Evolutionary conservation across 2,797 vertebrate genomes (phyloP), one percentile per base, ranked within the genome.

Genomic region (Hyperoplus lanceolatus): DNA sequence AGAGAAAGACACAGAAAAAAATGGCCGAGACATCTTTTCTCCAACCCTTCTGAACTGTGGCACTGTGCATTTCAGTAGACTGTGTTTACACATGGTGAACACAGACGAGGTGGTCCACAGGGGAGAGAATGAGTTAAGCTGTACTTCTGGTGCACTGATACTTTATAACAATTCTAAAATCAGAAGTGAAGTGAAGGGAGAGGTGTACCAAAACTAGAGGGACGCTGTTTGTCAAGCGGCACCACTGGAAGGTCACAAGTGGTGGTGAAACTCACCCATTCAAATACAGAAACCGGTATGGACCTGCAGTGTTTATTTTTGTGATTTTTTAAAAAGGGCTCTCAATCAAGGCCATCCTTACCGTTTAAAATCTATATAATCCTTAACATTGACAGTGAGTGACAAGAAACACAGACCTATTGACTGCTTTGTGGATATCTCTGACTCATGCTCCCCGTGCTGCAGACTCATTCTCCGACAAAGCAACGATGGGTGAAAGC

Each of bases 1-100:
- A 88, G 79, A 89, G 77, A 90, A 86, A 90, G 77, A 90, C 84
- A 61, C 83, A 64, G 70, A 87, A 73, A 60, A 14, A 86, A 81
- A 80, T 57, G 82, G 80, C 89, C 85, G 77, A 77, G 85, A 82
- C 86, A 87, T 89, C 87, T 80, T 92, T 93, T 92, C 80, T 87
- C 92, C 92, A 89, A 91, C 91, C 90, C 85, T 61, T 81, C 82
- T 85, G 86, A 81, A 77, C 83, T 76, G 74, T 71, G 87, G 70
- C 59, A 87, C 86, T 83, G 81, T 87, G 78, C 67, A 79, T 50
- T 80, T 81, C 68, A 66, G 81, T 77, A 84, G 75, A 77, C 83
- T 78, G 87, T 64, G 81, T 91, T 85, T 80, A 89, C 75, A 75
- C 62, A 46, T 58, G 74, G 74, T 83, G 81, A 92, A 83, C 88